A percentile compares a stretch with the other conserved stretches of the same genome.
Conservation (phyloP, 2,888 invertebrate species). For the Megamerina dolium region DNA sequence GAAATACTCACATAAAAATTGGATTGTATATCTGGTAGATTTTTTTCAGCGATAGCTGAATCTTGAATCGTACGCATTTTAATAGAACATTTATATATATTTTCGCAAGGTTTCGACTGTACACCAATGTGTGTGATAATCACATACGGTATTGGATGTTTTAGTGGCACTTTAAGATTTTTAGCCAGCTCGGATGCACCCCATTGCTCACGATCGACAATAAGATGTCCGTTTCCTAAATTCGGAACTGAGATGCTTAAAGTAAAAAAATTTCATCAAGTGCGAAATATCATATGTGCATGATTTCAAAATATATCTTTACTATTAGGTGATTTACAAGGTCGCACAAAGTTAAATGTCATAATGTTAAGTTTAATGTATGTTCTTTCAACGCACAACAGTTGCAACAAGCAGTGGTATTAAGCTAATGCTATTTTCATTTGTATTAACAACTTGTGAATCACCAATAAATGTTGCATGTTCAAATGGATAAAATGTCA, state of each 20-base stretch:
- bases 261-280: conserved; percentile 23
- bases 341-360: not conserved
- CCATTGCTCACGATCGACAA: conserved; percentile 47
- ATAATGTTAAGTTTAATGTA: too few relatives aligned
- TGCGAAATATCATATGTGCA: not conserved
- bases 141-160: conserved; percentile 49
- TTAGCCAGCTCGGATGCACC: conserved; percentile 37
- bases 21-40: conserved; percentile 49
- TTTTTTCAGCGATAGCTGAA: conserved; percentile 47
- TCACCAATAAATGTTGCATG: too few relatives aligned
- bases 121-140: conserved; percentile 54
- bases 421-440: too few relatives aligned
- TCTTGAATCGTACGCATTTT: conserved; percentile 51
- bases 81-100: conserved; percentile 47
- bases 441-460: too few relatives aligned
- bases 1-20: conserved; percentile 49
- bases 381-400: too few relatives aligned
- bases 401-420: too few relatives aligned
- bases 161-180: conserved; percentile 32
- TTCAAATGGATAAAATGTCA: too few relatives aligned
- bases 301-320: conserved; percentile 1
- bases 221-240: conserved; percentile 48
- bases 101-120: conserved; percentile 44
- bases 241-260: conserved; percentile 44
- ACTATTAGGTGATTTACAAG: too few relatives aligned